Evolutionary conservation across 2,113 vertebrate genomes (phyloP).

Genomic region (Ctenomys sociabilis): DNA sequence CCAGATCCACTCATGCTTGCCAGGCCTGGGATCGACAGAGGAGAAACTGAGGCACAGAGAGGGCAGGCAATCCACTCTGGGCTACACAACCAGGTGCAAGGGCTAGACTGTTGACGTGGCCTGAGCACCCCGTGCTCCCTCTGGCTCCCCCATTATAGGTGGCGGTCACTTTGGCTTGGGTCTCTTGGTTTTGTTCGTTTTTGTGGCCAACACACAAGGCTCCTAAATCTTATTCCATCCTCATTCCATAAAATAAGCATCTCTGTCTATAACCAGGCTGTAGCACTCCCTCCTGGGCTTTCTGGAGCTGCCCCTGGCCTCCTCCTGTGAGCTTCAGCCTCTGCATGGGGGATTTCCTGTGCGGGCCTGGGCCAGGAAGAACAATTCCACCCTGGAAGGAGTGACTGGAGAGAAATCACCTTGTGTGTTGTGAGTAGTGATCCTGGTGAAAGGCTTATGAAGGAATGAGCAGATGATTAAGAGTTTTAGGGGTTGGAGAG

Average conservation of each 20-base stretch:
- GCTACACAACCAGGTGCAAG: rapidly evolving
- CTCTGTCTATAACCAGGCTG: rapidly evolving
- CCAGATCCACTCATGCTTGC: rapidly evolving
- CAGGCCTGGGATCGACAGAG: not conserved
- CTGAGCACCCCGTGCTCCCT: rapidly evolving
- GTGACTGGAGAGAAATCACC: not conserved
- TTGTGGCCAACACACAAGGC: not conserved
- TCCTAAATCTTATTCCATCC: not conserved
- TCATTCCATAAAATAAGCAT: not conserved
- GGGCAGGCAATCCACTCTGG: rapidly evolving
- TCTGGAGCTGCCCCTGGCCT: not conserved
- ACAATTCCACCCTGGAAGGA: rapidly evolving
- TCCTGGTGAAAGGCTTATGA: not conserved
- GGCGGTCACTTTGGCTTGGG: rapidly evolving
- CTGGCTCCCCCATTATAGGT: rapidly evolving
- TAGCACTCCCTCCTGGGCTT: rapidly evolving
- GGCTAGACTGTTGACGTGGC: rapidly evolving
- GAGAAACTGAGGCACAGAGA: not conserved
- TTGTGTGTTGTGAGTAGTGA: not conserved
- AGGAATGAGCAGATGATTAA: not conserved
- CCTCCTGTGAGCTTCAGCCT: rapidly evolving
- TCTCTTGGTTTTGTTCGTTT: not conserved
- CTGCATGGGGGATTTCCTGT: rapidly evolving
- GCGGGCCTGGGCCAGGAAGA: not conserved
- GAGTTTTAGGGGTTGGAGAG: not conserved